A percentile compares a stretch with the other conserved stretches of the same genome.
Conservation (phyloP, 2,888 invertebrate genomes). For the Papilio protenor region DNA sequence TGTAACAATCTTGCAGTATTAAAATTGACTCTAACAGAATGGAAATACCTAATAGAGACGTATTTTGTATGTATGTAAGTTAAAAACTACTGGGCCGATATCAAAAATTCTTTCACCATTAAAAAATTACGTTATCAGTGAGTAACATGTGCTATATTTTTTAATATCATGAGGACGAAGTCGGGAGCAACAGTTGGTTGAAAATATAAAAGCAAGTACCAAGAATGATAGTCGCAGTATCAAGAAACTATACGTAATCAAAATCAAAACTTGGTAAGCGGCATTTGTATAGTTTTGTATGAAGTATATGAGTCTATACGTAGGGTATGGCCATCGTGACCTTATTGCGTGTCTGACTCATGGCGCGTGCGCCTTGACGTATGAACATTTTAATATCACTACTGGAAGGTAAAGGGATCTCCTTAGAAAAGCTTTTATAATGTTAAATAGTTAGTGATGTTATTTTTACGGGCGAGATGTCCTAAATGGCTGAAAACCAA, state of each 20-base stretch:
- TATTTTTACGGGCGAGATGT: too few species aligned
- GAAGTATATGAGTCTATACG: conserved; percentile 54
- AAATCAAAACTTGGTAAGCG: conserved; percentile 76
- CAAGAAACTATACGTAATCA: conserved; percentile 55
- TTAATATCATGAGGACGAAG: too few species aligned
- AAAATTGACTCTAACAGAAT: too few species aligned
- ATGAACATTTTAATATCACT: conserved; percentile 75
- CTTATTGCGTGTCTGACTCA: conserved; percentile 82
- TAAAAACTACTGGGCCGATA: too few species aligned
- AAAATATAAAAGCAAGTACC: conserved; percentile 50
- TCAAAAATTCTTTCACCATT: too few species aligned
- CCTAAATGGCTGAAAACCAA: too few species aligned
- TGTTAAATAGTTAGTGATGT: not conserved
- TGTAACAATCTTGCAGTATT: too few species aligned
- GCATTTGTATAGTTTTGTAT: conserved; percentile 61
- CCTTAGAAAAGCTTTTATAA: not conserved
- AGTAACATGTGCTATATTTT: too few species aligned
- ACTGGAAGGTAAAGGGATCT: conserved; percentile 42
- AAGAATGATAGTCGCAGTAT: conserved; percentile 56
- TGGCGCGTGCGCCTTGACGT: conserved; percentile 79
- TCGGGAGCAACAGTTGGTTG: too few species aligned
- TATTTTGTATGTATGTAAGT: too few species aligned
- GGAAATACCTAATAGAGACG: too few species aligned
- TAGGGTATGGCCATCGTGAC: conserved; percentile 71
- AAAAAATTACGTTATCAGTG: too few species aligned